phyloP scores from a whole-genome alignment of 2,797 vertebrate species.

The Syncerus caffer region DNA sequence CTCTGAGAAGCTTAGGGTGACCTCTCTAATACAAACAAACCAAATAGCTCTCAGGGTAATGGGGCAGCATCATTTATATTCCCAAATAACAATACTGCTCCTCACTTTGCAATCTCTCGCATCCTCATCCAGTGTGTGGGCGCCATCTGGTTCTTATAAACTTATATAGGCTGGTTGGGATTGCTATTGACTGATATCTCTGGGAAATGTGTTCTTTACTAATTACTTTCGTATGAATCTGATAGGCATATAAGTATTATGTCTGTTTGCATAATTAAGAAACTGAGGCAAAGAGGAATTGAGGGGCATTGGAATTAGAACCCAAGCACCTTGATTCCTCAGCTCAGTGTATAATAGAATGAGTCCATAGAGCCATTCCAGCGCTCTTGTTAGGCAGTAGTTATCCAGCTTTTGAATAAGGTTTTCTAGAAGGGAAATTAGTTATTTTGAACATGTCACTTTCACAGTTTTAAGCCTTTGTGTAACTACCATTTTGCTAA shows the following conservation, averaged over 20 bases:
- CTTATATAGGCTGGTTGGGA: constrained; percentile 38
- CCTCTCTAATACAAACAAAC: constrained; percentile 84
- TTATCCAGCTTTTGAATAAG: constrained; percentile 24
- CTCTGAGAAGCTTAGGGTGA: constrained; percentile 82
- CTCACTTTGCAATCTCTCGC: constrained; percentile 57
- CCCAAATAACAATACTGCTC: constrained; percentile 60
- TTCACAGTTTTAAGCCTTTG: constrained; percentile 31
- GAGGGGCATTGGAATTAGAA: constrained; percentile 26
- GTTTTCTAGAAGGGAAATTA: constrained; percentile 47
- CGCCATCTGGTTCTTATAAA: constrained; percentile 54
- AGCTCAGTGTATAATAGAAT: constrained; percentile 13
- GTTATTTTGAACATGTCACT: constrained; percentile 50
- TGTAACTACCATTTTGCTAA: constrained; percentile 15
- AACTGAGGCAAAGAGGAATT: constrained; percentile 58
- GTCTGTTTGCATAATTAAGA: constrained; percentile 62
- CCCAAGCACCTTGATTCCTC: neutral
- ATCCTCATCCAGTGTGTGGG: constrained; percentile 50
- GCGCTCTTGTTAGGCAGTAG: neutral
- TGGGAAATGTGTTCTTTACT: constrained; percentile 58
- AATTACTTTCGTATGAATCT: constrained; percentile 46
- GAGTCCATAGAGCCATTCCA: neutral
- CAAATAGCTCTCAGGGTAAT: constrained; percentile 77
- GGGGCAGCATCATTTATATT: constrained; percentile 68
- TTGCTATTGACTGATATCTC: constrained; percentile 42
- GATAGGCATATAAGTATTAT: constrained; percentile 3